Conservation (phyloP, 2,797 vertebrate species). For the Acanthurus tractus region DNA sequence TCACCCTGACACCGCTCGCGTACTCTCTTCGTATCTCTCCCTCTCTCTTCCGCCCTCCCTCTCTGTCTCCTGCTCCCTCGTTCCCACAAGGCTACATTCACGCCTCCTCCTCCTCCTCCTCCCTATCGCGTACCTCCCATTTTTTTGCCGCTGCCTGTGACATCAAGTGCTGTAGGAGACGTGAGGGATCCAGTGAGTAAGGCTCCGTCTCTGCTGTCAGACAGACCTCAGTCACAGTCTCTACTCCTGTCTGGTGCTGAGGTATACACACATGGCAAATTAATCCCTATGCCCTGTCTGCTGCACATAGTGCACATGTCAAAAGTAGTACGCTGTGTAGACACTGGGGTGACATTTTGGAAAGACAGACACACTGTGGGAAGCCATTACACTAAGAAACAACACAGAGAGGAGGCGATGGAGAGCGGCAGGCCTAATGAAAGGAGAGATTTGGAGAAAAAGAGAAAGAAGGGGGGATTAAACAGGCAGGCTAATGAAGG, state of each 20-base stretch:
- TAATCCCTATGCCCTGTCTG: constrained; percentile 80
- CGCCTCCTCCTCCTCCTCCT: constrained; percentile 43
- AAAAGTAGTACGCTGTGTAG: constrained; percentile 65
- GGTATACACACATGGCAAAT: constrained; percentile 80
- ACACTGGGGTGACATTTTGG: constrained; percentile 74
- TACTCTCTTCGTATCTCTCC: constrained; percentile 16
- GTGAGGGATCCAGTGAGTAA: constrained; percentile 61
- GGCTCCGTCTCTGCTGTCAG: constrained; percentile 74
- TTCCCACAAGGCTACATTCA: constrained; percentile 43
- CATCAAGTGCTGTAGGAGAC: constrained; percentile 69
- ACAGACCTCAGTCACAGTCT: constrained; percentile 81
- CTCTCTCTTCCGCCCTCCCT: constrained; percentile 6
- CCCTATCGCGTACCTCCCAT: constrained; percentile 30
- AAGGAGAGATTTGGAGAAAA: constrained; percentile 66
- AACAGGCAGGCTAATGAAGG: constrained; percentile 82
- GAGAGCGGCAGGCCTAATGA: constrained; percentile 69
- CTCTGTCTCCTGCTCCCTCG: constrained; percentile 22
- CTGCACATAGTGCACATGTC: constrained; percentile 77
- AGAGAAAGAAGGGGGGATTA: constrained; percentile 65
- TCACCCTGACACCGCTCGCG: constrained; percentile 39
- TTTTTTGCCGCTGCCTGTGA: constrained; percentile 51
- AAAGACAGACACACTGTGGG: constrained; percentile 73
- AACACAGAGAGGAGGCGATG: constrained; percentile 53
- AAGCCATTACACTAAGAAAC: constrained; percentile 71
- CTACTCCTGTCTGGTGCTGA: constrained; percentile 77